Evolutionary conservation across 2,888 invertebrate species (phyloP), one percentile per base, ranked within the genome.

Genomic region (Drosophila phalerata): DNA sequence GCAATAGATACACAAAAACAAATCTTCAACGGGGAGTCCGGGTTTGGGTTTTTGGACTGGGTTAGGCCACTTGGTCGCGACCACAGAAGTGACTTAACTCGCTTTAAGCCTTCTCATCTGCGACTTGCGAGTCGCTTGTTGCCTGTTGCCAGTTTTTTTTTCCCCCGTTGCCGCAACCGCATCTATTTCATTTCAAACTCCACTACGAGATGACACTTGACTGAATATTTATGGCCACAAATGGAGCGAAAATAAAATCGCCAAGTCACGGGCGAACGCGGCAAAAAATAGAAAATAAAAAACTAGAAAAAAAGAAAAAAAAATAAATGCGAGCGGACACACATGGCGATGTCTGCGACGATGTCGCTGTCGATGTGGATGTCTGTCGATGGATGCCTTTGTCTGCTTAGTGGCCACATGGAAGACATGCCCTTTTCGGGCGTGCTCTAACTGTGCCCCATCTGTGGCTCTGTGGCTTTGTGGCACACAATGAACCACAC

Each of bases 211-310:
- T 84, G 84, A 86, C 87, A 88, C 87, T 86, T 85, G 85, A 85
- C 85, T 85, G 88, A 86, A 85, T 85, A 85, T 85, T 85, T 85
- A 85, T 85, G 85, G 79, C 87, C 88, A 78, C 85, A 88, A 85
- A 85, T 88, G 84, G 88, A 86, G 86, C 88, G 88, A 85, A 88
- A 86, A 88, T 84, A 85, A 85, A 85, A 88, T 81, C 79, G 88
- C 85, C 86, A 86, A 81, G 81, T 88, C 87, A 85, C 79, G 85
- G 86, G 61, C 77, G 71, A 73, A 79, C 76, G 67, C 77, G 62
- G 32, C 38, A 51, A 57, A 47, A 56, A 69, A 67, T 51, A 64
- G 43, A 51, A 32, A 0, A 40, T 42, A 28, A 52, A 15, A 22
- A 40, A 56, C 19, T 9, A 30, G 30, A 30, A 25, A 47, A 55